Conservation (phyloP, 2,113 vertebrate species). For the Mirounga angustirostris region DNA sequence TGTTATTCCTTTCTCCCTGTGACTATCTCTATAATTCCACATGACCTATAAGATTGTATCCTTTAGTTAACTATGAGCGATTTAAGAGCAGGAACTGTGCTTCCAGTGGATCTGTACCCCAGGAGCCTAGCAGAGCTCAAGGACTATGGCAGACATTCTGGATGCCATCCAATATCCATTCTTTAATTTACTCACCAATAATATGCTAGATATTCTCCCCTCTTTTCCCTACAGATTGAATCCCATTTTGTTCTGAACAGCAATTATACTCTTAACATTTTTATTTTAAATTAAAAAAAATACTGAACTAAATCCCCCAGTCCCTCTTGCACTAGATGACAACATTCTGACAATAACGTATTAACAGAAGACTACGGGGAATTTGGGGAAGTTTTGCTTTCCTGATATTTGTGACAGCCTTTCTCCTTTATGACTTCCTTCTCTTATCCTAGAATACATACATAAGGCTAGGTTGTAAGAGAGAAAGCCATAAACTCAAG, state of each 20-base stretch:
- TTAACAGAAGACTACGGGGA: neutral
- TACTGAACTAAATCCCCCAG: neutral
- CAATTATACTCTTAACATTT: neutral
- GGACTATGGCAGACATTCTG: neutral
- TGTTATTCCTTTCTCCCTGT: neutral
- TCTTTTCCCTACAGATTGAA: neutral
- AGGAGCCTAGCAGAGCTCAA: neutral
- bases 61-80: neutral
- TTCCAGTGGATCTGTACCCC: neutral
- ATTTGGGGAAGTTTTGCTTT: neutral
- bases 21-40: neutral
- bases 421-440: neutral
- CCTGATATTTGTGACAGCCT: neutral
- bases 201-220: neutral
- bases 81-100: neutral
- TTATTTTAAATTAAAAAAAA: slow-evolving; percentile 5
- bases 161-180: neutral
- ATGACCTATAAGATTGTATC: neutral
- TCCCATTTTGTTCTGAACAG: neutral
- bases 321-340: neutral
- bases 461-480: neutral
- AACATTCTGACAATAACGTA: neutral
- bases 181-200: neutral
- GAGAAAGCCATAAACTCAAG: neutral
- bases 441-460: neutral